A percentile compares a stretch with the other conserved stretches of the same genome.
Conservation (phyloP, 2,797 vertebrate genomes). For the Psittacula derbiana region DNA sequence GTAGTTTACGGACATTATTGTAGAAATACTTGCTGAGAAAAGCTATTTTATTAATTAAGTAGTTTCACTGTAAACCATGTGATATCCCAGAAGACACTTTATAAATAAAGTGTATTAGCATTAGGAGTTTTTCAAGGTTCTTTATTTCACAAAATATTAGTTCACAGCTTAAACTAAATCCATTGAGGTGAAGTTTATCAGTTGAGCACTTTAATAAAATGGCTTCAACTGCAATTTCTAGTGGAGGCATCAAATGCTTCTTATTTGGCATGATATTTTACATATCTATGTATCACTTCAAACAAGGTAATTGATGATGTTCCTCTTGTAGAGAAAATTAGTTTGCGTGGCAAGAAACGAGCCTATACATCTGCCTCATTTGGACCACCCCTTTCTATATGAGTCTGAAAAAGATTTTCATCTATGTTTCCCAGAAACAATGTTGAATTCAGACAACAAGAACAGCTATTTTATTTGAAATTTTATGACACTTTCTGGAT, state of each 20-base stretch:
- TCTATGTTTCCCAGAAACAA: slow-evolving; percentile 10
- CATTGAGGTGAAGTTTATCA: slow-evolving; percentile 13
- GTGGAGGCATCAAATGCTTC: slow-evolving; percentile 34
- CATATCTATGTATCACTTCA: slow-evolving; percentile 19
- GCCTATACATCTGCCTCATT: background rate
- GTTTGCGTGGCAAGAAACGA: slow-evolving; percentile 25
- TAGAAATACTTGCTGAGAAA: slow-evolving; percentile 62
- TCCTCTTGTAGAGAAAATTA: slow-evolving; percentile 16
- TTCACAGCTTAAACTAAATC: slow-evolving; percentile 17
- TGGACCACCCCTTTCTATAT: background rate
- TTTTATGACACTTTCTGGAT: slow-evolving; percentile 24
- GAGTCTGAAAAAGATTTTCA: slow-evolving; percentile 17
- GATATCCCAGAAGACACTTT: slow-evolving; percentile 61
- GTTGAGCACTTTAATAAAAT: slow-evolving; percentile 47
- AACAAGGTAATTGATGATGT: slow-evolving; percentile 23
- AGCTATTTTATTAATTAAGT: slow-evolving; percentile 68
- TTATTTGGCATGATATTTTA: slow-evolving; percentile 40
- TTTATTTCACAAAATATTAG: slow-evolving; percentile 53
- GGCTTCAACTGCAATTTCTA: background rate
- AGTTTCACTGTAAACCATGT: slow-evolving; percentile 57
- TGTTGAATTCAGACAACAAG: background rate
- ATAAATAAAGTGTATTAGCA: slow-evolving; percentile 65
- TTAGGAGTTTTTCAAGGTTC: slow-evolving; percentile 60
- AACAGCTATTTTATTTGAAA: slow-evolving; percentile 11
- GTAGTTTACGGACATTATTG: slow-evolving; percentile 46